A percentile compares a stretch with the other conserved stretches of the same genome.
phyloP scores from a whole-genome alignment of 2,113 vertebrate genomes.

The Gavialis gangeticus region DNA sequence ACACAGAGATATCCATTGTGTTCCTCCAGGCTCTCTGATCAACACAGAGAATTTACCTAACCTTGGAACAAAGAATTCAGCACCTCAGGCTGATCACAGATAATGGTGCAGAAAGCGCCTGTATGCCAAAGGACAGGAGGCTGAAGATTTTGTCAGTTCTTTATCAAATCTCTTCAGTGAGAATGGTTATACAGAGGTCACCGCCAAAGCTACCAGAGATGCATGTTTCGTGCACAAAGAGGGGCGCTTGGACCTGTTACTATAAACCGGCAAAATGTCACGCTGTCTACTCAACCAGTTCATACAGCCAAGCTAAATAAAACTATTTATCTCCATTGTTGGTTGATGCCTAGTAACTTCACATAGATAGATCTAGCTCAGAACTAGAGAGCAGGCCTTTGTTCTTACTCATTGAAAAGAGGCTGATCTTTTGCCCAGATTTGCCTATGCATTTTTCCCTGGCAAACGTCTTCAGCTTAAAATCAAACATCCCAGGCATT shows the following conservation, averaged over 20 bases:
- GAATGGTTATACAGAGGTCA: background rate
- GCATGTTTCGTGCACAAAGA: background rate
- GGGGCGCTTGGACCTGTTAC: background rate
- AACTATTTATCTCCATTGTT: background rate
- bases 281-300: background rate
- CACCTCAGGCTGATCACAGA: background rate
- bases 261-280: background rate
- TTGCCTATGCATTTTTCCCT: background rate
- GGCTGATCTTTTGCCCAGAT: background rate
- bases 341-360: background rate
- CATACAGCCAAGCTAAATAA: background rate
- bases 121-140: accelerated
- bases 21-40: background rate
- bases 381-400: background rate
- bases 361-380: background rate
- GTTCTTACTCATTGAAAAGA: background rate
- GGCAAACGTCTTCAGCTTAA: background rate
- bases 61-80: background rate
- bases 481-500: background rate
- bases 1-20: background rate
- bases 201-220: background rate
- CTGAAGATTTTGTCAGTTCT: background rate
- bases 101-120: background rate
- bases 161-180: background rate
- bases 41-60: background rate